Base-by-base conservation (phyloP, 2,113 vertebrate genomes). In the Clarias gariepinus region DNA sequence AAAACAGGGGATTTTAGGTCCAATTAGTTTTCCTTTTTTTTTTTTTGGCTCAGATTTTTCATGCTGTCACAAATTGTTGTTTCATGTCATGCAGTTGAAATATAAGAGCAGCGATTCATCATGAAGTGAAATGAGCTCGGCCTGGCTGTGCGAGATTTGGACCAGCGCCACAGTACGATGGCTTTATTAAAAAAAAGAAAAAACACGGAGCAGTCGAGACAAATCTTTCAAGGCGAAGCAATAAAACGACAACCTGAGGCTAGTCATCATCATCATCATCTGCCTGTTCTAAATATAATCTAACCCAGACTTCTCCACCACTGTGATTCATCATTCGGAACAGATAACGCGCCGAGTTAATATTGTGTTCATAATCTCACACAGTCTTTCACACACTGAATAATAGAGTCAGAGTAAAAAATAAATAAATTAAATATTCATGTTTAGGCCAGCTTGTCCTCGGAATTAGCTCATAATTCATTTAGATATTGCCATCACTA, bases 21-120 rank as follows among this genome's bases (percentile, higher is more conserved):
- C 86, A 23, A 82, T 80, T 60, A 16, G 9, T 18, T n/a, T 18
- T 6, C n/a, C n/a, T 57, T 55, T 15, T 21, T 47, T 28, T 68
- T 30, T 30, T 30, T 58, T 21, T 2, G 33, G 55, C 30, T 36
- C 78, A 13, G 30, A 81, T 81, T 81, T 61, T 25, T 61, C 57
- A 79, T 79, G 58, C 82, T 33, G 77, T 58, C 66, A 28, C 19
- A 81, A 78, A 84, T 52, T 28, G 81, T 52, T 77, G 68, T 33
- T 60, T 81, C 82, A 57, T 28, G 81, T 47, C 36, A 55, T 61
- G 71, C 57, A 16, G 52, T 13, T 74, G 79, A 53, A 63, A 85
- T 68, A 66, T 33, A 84, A 84, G 68, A 63, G 85, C 85, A 87
- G 78, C 64, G 41, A 79, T 89, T 84, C 64, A 64, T 89, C 87